These are phyloP conservation scores for Leucoptera coffeella DNA, from an alignment of 2,888 invertebrate species.

Conservation along the genomic window DNA sequence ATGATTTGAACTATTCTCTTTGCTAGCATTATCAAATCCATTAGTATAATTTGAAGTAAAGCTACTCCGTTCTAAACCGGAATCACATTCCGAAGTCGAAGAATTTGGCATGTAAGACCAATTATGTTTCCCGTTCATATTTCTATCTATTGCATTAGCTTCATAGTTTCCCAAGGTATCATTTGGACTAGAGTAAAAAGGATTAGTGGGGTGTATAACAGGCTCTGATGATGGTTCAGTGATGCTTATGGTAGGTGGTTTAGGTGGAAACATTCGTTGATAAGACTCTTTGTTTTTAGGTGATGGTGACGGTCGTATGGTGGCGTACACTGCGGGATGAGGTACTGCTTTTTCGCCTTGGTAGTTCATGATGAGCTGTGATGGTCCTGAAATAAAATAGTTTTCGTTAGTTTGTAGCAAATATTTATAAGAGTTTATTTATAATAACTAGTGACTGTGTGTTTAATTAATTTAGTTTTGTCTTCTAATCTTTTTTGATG, in stretches of 20 bases:
- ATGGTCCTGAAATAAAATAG: conserved; percentile 30
- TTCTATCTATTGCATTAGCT: background rate
- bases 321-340: conserved; percentile 40
- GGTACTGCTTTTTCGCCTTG: conserved; percentile 23
- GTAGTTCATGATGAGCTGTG: conserved; percentile 30
- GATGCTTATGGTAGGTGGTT: conserved; percentile 23
- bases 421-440: no score
- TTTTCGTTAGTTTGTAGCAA: background rate
- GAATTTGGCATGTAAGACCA: conserved; percentile 2
- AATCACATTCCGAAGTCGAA: conserved; percentile 1
- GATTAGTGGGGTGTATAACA: conserved; percentile 45
- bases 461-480: no score
- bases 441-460: no score
- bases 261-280: conserved; percentile 16
- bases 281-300: conserved; percentile 10
- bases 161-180: conserved; percentile 12
- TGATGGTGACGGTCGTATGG: conserved; percentile 26
- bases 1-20: background rate
- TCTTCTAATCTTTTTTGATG: no score
- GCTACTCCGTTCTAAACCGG: no score
- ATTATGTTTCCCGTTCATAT: background rate
- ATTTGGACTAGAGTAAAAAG: conserved; percentile 37
- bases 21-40: conserved; percentile 13
- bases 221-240: no score
- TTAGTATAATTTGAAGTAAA: background rate